Evolutionary conservation across 2,888 invertebrate genomes (phyloP).

Genomic region (Drymonia ruficornis): DNA sequence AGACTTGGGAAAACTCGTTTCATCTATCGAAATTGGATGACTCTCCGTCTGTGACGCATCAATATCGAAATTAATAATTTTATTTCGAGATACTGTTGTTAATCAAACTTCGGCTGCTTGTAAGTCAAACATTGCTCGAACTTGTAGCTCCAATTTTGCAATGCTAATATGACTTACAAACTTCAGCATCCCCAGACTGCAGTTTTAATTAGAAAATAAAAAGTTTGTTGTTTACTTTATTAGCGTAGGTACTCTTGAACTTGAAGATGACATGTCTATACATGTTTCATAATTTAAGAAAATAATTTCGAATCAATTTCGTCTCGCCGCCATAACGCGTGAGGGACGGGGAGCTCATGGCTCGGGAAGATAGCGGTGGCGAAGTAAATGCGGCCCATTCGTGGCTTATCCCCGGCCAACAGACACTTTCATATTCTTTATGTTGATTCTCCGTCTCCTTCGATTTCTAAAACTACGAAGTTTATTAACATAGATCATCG

Average conservation of each 20-base stretch:
- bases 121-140: not conserved
- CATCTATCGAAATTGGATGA: slow-evolving; percentile 8
- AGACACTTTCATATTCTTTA: slow-evolving; percentile 2
- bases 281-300: not conserved
- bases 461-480: not conserved
- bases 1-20: slow-evolving; percentile 55
- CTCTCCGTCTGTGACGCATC: not conserved
- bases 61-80: not conserved
- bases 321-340: not conserved
- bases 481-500: not conserved
- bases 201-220: not conserved
- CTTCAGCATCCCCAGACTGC: not conserved
- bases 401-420: not conserved
- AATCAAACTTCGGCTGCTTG: not conserved
- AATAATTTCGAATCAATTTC: not conserved
- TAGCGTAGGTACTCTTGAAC: not conserved
- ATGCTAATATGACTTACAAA: slow-evolving; percentile 1
- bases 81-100: not conserved
- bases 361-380: not conserved
- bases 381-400: not conserved
- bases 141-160: not conserved
- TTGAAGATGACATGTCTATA: not conserved
- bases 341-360: not conserved
- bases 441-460: not conserved
- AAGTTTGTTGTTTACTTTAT: not conserved